Conservation (phyloP, 2,113 vertebrate genomes). For the Heteronetta atricapilla region DNA sequence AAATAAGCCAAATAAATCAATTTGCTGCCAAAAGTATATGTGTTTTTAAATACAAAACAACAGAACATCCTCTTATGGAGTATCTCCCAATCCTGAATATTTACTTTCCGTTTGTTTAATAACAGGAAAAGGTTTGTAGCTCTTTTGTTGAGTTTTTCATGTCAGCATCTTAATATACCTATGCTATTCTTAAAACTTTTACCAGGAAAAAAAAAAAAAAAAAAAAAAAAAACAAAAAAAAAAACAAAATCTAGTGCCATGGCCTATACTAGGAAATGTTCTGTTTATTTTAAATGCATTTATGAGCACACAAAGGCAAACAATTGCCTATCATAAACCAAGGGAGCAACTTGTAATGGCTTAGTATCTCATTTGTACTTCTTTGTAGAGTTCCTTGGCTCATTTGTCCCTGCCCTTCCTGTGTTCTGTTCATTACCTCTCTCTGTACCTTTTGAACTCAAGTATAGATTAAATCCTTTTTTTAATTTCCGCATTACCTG, state of each 20-base stretch:
- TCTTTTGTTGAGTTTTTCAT: constrained; percentile 79
- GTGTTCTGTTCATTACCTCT: neutral
- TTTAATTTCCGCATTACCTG: neutral
- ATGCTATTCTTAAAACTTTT: constrained; percentile 74
- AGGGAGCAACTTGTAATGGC: neutral
- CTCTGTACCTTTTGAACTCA: neutral
- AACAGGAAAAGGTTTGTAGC: constrained; percentile 82
- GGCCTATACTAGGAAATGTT: constrained; percentile 74
- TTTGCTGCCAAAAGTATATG: constrained; percentile 75
- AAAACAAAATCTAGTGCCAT: constrained; percentile 48
- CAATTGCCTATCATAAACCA: constrained; percentile 26
- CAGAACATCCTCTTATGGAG: constrained; percentile 82
- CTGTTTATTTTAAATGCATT: constrained; percentile 74
- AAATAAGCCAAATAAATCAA: constrained; percentile 69
- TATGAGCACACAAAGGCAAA: constrained; percentile 72
- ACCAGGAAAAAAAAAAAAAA: constrained; percentile 74
- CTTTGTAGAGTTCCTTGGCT: constrained; percentile 17
- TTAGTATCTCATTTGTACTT: neutral
- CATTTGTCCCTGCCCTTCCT: constrained; percentile 13
- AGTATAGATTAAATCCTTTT: neutral
- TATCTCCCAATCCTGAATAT: constrained; percentile 77
- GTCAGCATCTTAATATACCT: constrained; percentile 80
- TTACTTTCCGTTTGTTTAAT: constrained; percentile 83
- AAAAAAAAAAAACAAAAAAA: constrained; percentile 62
- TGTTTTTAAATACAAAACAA: constrained; percentile 66